Evolutionary conservation across 2,797 vertebrate genomes (phyloP).

Genomic region (Channa striata): DNA sequence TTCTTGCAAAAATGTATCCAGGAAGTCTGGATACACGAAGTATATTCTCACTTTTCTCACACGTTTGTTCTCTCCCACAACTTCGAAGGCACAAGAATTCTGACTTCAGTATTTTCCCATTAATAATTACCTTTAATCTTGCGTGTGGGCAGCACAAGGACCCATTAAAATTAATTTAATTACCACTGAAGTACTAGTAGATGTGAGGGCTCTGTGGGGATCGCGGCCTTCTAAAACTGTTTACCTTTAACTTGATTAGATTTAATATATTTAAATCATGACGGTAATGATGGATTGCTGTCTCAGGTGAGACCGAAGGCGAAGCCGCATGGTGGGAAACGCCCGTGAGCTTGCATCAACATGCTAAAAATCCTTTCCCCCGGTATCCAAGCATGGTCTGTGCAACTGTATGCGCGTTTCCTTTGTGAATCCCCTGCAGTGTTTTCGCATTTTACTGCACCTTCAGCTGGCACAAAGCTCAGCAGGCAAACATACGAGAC

Average conservation of each 20-base stretch:
- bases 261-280: conserved; percentile 42
- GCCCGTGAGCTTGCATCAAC: conserved; percentile 22
- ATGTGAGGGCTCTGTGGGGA: conserved; percentile 25
- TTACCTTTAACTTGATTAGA: conserved; percentile 47
- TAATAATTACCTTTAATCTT: conserved; percentile 53
- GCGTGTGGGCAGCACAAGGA: conserved; percentile 22
- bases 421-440: conserved; percentile 33
- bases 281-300: conserved; percentile 20
- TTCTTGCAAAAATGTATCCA: conserved; percentile 10
- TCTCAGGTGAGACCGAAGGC: not conserved
- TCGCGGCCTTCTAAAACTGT: conserved; percentile 12
- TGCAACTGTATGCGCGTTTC: not conserved
- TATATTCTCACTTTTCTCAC: not conserved
- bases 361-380: conserved; percentile 28
- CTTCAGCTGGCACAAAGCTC: conserved; percentile 46
- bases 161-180: conserved; percentile 53
- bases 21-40: not conserved
- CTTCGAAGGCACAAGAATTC: conserved; percentile 24
- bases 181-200: conserved; percentile 26
- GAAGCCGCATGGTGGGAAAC: not conserved
- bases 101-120: conserved; percentile 17
- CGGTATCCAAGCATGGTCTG: conserved; percentile 32
- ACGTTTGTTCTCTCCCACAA: conserved; percentile 10
- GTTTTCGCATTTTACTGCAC: conserved; percentile 39
- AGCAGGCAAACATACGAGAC: conserved; percentile 51